A percentile compares a stretch with the other conserved stretches of the same genome.
Evolutionary conservation across 2,797 vertebrate genomes (phyloP).

Genomic region (Pachyuromys duprasi): DNA sequence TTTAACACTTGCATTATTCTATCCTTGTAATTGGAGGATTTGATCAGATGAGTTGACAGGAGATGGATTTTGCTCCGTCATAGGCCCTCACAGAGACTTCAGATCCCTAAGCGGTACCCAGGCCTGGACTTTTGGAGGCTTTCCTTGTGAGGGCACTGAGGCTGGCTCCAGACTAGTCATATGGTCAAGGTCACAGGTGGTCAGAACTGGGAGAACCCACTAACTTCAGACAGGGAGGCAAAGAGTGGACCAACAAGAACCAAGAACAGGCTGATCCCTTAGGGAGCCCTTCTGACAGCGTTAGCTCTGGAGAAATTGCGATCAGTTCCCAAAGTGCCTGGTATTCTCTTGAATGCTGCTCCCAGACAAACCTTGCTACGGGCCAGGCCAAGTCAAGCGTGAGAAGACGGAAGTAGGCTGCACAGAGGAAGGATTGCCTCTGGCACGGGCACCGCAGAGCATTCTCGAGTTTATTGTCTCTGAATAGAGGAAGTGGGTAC

Average conservation of each 20-base stretch:
- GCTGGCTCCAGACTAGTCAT: neutral
- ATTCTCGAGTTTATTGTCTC: neutral
- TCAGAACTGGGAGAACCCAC: neutral
- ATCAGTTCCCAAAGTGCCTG: neutral
- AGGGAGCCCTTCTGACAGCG: neutral
- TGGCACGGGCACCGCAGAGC: neutral
- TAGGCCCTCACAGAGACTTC: neutral
- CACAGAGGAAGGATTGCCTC: neutral
- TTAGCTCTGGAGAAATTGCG: neutral
- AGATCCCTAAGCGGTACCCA: neutral
- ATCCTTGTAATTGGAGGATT: neutral
- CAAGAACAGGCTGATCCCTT: neutral
- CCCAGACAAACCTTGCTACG: neutral
- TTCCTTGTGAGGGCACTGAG: neutral
- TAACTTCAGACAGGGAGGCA: neutral
- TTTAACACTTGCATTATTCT: neutral
- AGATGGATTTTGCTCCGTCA: neutral
- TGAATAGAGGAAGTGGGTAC: constrained; percentile 2
- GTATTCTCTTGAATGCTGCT: constrained; percentile 40
- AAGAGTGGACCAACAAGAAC: neutral
- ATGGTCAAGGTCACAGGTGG: constrained; percentile 6
- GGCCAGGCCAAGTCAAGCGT: neutral
- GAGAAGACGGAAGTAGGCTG: constrained; percentile 33
- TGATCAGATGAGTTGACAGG: neutral
- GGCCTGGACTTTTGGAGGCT: neutral